Evolutionary conservation across 1,140 invertebrate species (phyloP).

Genomic region (Steinernema feltiae): DNA sequence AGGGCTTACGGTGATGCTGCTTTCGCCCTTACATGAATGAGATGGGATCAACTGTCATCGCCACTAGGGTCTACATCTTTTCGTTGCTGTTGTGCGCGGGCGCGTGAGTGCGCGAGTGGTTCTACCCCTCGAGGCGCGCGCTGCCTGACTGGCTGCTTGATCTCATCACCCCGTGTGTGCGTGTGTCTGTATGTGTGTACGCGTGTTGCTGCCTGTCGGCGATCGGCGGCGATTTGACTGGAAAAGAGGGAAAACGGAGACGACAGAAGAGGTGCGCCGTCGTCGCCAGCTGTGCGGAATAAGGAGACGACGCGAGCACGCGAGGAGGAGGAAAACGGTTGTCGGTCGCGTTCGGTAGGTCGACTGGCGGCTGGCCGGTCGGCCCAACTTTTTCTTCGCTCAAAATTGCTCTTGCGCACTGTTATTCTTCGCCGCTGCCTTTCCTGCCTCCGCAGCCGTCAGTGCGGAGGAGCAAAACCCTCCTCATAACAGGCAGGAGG

Average conservation of each 20-base stretch:
- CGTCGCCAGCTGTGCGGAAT: neutral
- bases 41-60: too few relatives aligned
- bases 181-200: too few relatives aligned
- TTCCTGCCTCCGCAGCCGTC: neutral
- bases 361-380: neutral
- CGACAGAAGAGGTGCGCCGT: neutral
- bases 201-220: too few relatives aligned
- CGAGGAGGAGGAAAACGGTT: too few relatives aligned
- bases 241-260: neutral
- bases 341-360: too few relatives aligned
- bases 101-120: neutral
- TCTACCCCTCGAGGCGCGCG: neutral
- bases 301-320: neutral
- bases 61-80: neutral
- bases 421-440: neutral
- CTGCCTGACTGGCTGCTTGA: neutral
- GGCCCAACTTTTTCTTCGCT: neutral
- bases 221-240: neutral
- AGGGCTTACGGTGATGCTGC: neutral
- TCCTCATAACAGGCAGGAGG: neutral
- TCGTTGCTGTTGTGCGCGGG: neutral
- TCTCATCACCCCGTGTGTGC: neutral
- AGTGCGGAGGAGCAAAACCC: too few relatives aligned
- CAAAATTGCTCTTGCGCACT: neutral
- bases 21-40: neutral